Evolutionary conservation across 2,797 vertebrate genomes (phyloP).

Genomic region (Apogon talboti): DNA sequence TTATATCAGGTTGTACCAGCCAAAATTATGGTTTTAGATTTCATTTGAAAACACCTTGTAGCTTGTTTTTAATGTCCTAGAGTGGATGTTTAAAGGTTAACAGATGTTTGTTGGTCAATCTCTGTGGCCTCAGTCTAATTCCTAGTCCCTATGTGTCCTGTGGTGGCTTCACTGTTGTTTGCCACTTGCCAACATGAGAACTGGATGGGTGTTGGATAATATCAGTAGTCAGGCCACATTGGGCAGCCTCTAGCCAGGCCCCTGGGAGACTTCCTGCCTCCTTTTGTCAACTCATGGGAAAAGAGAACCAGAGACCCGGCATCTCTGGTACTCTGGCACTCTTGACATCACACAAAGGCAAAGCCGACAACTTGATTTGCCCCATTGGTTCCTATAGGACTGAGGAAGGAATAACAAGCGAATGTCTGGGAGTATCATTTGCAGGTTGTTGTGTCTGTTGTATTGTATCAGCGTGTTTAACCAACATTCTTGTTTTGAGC

Average conservation of each 20-base stretch:
- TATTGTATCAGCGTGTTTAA: slow-evolving; percentile 15
- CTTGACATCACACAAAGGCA: slow-evolving; percentile 34
- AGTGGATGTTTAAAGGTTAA: background rate
- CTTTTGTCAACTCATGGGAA: slow-evolving; percentile 76
- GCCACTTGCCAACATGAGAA: slow-evolving; percentile 57
- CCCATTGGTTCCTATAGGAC: slow-evolving; percentile 2
- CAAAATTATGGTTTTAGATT: too few species aligned
- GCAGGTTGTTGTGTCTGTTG: slow-evolving; percentile 14
- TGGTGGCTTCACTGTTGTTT: slow-evolving; percentile 45
- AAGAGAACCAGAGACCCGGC: slow-evolving; percentile 50
- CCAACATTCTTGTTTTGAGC: background rate
- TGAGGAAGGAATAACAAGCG: slow-evolving; percentile 9
- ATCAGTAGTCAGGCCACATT: slow-evolving; percentile 61
- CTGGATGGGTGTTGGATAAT: slow-evolving; percentile 54
- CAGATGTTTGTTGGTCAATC: slow-evolving; percentile 26
- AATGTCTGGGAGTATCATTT: slow-evolving; percentile 11
- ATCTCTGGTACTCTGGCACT: slow-evolving; percentile 42
- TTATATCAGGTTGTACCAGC: too few species aligned
- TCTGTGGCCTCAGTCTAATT: slow-evolving; percentile 46
- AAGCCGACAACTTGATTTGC: slow-evolving; percentile 33
- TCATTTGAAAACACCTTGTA: too few species aligned
- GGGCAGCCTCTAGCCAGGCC: slow-evolving; percentile 52
- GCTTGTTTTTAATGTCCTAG: too few species aligned
- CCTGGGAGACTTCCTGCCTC: slow-evolving; percentile 68
- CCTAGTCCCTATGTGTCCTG: slow-evolving; percentile 29